Evolutionary conservation across 2,888 invertebrate species (phyloP).

Genomic region (Ochropacha duplaris): DNA sequence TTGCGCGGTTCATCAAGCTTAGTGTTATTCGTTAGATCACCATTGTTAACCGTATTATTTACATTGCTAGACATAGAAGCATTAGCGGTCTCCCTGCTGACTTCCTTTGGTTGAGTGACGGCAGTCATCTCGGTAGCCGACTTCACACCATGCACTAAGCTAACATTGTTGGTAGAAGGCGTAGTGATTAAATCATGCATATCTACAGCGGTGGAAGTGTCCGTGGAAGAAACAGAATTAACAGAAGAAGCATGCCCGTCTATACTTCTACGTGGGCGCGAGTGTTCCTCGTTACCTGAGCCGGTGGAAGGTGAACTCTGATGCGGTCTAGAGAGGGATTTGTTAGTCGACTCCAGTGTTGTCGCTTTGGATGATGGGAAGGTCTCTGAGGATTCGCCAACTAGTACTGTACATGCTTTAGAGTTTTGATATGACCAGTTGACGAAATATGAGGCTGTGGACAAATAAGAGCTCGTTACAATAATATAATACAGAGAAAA

Average conservation of each 20-base stretch:
- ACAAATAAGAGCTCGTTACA: slow-evolving; percentile 29
- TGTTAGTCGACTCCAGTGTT: slow-evolving; percentile 86
- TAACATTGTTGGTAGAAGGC: slow-evolving; percentile 68
- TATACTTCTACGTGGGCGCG: slow-evolving; percentile 88
- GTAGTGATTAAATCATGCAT: slow-evolving; percentile 77
- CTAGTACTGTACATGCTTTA: slow-evolving; percentile 92
- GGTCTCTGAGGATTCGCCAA: slow-evolving; percentile 89
- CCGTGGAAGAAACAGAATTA: slow-evolving; percentile 63
- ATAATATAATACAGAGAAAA: background rate
- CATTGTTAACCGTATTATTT: slow-evolving; percentile 51
- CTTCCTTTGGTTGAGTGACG: slow-evolving; percentile 29
- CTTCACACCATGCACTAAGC: slow-evolving; percentile 78
- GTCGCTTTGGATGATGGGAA: slow-evolving; percentile 87
- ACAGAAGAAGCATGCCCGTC: slow-evolving; percentile 84
- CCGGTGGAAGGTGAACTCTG: slow-evolving; percentile 82
- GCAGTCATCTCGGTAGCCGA: slow-evolving; percentile 35
- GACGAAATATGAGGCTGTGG: slow-evolving; percentile 89
- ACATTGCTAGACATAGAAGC: slow-evolving; percentile 60
- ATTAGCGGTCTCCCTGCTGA: slow-evolving; percentile 44
- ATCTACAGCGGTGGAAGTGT: slow-evolving; percentile 71
- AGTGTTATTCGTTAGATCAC: slow-evolving; percentile 58
- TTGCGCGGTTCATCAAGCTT: slow-evolving; percentile 22
- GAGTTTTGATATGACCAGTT: slow-evolving; percentile 93
- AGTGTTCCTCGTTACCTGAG: slow-evolving; percentile 80
- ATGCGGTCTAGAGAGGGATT: slow-evolving; percentile 86